Conservation (phyloP, 1,140 invertebrate species). For the Papilio dardanus region DNA sequence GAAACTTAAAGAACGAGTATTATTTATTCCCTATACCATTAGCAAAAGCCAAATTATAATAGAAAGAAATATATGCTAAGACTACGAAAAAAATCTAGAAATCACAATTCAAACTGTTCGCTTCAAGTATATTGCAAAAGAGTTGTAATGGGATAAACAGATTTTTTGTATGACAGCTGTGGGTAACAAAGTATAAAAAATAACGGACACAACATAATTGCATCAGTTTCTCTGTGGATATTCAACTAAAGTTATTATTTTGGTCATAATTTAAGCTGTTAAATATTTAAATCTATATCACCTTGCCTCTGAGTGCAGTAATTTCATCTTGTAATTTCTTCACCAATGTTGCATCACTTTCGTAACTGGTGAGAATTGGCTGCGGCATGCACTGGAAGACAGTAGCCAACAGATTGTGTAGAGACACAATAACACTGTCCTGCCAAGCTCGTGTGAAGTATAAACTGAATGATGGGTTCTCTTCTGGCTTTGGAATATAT, state of each 20-base stretch:
- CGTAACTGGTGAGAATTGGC: slow-evolving; percentile 92
- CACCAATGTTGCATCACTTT: slow-evolving; percentile 91
- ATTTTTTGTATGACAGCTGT: too few species aligned
- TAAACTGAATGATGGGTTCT: slow-evolving; percentile 92
- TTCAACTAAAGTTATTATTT: not conserved
- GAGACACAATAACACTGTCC: slow-evolving; percentile 95
- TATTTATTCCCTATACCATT: not conserved
- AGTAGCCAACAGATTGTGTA: slow-evolving; percentile 96
- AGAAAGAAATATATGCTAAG: too few species aligned
- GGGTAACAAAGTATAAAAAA: too few species aligned
- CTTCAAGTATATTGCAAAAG: too few species aligned
- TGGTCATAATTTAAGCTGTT: slow-evolving; percentile 34
- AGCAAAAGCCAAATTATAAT: too few species aligned
- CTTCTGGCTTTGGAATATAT: slow-evolving; percentile 95
- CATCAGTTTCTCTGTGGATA: too few species aligned
- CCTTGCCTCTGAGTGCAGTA: slow-evolving; percentile 84
- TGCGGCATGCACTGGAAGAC: slow-evolving; percentile 94
- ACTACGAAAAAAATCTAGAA: too few species aligned
- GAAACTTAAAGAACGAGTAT: too few species aligned
- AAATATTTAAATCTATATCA: slow-evolving; percentile 40
- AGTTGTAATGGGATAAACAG: too few species aligned
- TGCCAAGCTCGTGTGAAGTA: slow-evolving; percentile 98
- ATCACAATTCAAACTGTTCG: too few species aligned
- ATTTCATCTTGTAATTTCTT: slow-evolving; percentile 93
- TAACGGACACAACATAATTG: too few species aligned